Conservation (phyloP, 2,888 invertebrate species). For the Agonopterix subpropinquella region DNA sequence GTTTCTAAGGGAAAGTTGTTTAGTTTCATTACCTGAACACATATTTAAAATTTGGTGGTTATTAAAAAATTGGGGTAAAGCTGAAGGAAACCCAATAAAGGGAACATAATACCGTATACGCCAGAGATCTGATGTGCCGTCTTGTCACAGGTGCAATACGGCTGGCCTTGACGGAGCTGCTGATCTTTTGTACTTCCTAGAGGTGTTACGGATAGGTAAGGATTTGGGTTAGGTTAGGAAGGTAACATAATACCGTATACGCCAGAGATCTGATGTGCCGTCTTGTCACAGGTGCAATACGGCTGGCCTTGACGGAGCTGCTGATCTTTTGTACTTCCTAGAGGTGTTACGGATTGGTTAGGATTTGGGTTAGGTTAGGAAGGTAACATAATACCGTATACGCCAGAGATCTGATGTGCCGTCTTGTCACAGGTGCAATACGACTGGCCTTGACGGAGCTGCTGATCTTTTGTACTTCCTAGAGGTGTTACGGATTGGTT, state of each 20-base stretch:
- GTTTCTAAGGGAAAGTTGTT: no score
- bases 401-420: slow-evolving; percentile 42
- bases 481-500: slow-evolving; percentile 1
- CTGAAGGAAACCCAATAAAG: not conserved
- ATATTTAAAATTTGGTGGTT: no score
- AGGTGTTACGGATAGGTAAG: slow-evolving; percentile 1
- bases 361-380: not conserved
- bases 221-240: not conserved
- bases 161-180: slow-evolving; percentile 18
- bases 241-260: slow-evolving; percentile 35
- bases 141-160: slow-evolving; percentile 39
- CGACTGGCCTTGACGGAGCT: slow-evolving; percentile 17
- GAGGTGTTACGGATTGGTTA: slow-evolving; percentile 1
- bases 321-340: slow-evolving; percentile 19
- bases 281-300: slow-evolving; percentile 41
- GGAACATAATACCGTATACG: slow-evolving; percentile 35
- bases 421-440: slow-evolving; percentile 44
- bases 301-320: slow-evolving; percentile 18
- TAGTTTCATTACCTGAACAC: no score
- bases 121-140: slow-evolving; percentile 47
- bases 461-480: slow-evolving; percentile 19
- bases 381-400: slow-evolving; percentile 32
- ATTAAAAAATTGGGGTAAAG: no score
- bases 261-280: slow-evolving; percentile 45
- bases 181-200: slow-evolving; percentile 18